Evolutionary conservation across 2,797 vertebrate species (phyloP).

Genomic region (Darevskia mixta): DNA sequence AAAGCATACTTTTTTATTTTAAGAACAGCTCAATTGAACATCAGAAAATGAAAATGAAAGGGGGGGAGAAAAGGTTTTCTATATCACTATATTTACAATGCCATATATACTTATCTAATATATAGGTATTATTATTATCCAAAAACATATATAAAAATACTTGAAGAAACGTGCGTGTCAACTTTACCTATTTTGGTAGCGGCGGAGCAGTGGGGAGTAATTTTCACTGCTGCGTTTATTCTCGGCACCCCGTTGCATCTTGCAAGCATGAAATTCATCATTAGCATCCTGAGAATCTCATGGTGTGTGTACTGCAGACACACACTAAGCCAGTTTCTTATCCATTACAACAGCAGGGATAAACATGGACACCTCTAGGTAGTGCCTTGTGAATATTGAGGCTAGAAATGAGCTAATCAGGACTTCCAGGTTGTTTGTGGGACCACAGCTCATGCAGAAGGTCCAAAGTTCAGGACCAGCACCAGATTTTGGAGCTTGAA

Average conservation of each 20-base stretch:
- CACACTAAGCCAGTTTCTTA: neutral
- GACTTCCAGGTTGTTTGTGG: neutral
- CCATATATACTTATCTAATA: too few species aligned
- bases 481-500: neutral
- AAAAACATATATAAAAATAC: neutral
- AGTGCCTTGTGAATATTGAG: neutral
- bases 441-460: neutral
- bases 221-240: neutral
- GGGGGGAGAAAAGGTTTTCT: too few species aligned
- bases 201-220: rapidly evolving
- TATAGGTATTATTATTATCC: too few species aligned
- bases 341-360: neutral
- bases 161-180: neutral
- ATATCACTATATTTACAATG: too few species aligned
- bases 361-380: neutral
- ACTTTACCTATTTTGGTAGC: neutral
- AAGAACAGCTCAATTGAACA: too few species aligned
- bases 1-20: neutral
- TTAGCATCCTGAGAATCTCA: neutral
- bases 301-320: too few species aligned
- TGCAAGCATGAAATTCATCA: neutral
- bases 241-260: neutral
- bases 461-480: neutral
- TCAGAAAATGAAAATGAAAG: too few species aligned
- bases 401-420: neutral